A percentile compares a stretch with the other conserved stretches of the same genome.
Evolutionary conservation across 2,797 vertebrate genomes (phyloP).

Genomic region (Tauraco hartlaubi): DNA sequence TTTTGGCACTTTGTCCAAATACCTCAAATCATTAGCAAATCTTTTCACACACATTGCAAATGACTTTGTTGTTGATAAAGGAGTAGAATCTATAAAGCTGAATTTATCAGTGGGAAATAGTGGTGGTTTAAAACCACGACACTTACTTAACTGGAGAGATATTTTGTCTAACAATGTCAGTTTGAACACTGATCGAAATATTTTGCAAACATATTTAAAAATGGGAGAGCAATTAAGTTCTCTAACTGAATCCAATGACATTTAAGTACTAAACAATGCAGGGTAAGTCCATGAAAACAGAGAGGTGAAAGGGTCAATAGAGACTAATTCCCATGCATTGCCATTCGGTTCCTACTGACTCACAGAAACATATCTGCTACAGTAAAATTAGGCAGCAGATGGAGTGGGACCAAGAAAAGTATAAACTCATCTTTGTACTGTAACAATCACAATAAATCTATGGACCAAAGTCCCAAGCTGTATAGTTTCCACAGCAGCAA

Average conservation of each 20-base stretch:
- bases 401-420: neutral
- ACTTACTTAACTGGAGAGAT: neutral
- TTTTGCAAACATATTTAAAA: neutral
- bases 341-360: neutral
- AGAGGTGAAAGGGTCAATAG: neutral
- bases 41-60: neutral
- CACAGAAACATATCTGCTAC: neutral
- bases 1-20: neutral
- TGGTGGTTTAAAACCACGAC: neutral
- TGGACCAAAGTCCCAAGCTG: neutral
- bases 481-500: neutral
- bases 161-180: neutral
- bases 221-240: neutral
- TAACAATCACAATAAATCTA: neutral
- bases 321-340: neutral
- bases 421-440: neutral
- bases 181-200: neutral
- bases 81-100: neutral
- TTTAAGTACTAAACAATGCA: neutral
- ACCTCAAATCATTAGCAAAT: neutral
- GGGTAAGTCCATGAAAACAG: neutral
- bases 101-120: neutral
- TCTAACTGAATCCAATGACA: neutral
- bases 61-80: neutral
- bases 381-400: neutral